Percentiles rank a stretch among this genome's conserved stretches.
Conservation (phyloP, 2,888 invertebrate species). For the Dioctria rufipes region DNA sequence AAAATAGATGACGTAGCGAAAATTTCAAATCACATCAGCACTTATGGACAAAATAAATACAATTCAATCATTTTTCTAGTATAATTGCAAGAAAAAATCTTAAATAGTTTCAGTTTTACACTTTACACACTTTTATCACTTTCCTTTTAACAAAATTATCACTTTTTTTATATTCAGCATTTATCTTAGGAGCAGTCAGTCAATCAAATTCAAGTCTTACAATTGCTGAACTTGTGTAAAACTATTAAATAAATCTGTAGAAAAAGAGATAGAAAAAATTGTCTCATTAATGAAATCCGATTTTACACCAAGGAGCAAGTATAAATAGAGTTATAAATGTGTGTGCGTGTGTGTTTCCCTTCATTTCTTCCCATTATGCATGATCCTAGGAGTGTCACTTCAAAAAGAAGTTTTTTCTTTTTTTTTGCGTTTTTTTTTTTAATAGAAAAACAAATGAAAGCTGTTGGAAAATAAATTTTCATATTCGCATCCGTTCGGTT, state of each 20-base stretch:
- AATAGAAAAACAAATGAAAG: not conserved
- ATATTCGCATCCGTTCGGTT: not conserved
- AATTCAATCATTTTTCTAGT: not conserved
- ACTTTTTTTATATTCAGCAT: not conserved
- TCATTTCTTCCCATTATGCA: not conserved
- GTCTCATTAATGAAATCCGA: not conserved
- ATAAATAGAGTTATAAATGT: too few species aligned
- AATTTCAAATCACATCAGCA: not conserved
- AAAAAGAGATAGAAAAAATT: not conserved
- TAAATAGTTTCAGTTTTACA: not conserved
- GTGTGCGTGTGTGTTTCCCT: not conserved
- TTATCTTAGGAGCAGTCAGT: not conserved
- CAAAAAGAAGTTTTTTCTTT: not conserved
- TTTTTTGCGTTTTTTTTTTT: too few species aligned
- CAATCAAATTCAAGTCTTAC: too few species aligned
- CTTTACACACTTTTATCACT: conserved; percentile 4
- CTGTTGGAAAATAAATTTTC: not conserved
- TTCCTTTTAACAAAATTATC: not conserved
- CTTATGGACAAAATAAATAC: not conserved
- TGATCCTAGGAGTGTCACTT: not conserved
- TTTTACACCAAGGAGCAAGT: not conserved
- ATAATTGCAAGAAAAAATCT: not conserved
- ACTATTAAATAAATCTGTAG: not conserved
- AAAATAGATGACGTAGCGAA: not conserved
- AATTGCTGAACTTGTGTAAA: too few species aligned